These are phyloP conservation scores for Oeneis ivallda DNA, from an alignment of 2,888 invertebrate genomes.

Conservation along the genomic window DNA sequence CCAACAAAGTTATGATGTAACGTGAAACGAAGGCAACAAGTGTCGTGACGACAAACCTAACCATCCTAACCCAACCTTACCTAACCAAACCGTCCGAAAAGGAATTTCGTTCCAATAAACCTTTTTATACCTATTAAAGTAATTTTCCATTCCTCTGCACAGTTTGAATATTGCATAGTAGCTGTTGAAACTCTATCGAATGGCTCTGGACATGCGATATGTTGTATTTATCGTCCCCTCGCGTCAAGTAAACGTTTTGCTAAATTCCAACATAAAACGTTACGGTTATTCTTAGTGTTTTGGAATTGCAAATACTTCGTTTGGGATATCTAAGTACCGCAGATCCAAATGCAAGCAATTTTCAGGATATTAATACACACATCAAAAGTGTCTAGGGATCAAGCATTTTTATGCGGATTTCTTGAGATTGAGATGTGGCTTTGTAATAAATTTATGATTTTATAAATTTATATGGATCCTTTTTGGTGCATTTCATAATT, in stretches of 20 bases:
- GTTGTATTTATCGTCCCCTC: slow-evolving; percentile 18
- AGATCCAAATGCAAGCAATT: slow-evolving; percentile 15
- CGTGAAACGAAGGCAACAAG: too few relatives aligned
- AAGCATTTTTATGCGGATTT: too few relatives aligned
- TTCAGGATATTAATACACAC: slow-evolving; percentile 11
- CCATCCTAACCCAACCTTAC: too few relatives aligned
- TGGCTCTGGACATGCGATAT: slow-evolving; percentile 22
- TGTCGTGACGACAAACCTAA: too few relatives aligned
- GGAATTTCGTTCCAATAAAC: not conserved
- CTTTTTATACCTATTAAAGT: too few relatives aligned
- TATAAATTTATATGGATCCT: too few relatives aligned
- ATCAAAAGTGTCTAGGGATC: too few relatives aligned
- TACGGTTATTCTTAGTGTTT: slow-evolving; percentile 27
- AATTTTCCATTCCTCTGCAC: not conserved
- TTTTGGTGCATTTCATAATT: too few relatives aligned
- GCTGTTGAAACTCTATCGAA: slow-evolving; percentile 27
- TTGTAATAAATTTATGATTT: too few relatives aligned
- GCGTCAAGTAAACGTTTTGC: slow-evolving; percentile 29
- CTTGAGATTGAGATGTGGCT: too few relatives aligned
- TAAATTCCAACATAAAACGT: slow-evolving; percentile 31
- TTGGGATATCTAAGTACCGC: slow-evolving; percentile 13
- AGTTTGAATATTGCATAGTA: slow-evolving; percentile 26
- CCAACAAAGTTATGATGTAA: too few relatives aligned
- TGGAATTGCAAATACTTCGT: slow-evolving; percentile 10
- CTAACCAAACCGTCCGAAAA: too few relatives aligned